A percentile compares a stretch with the other conserved stretches of the same genome.
These are phyloP conservation scores for Trichoplusia ni DNA, from an alignment of 1,140 invertebrate genomes.

Conservation along the genomic window DNA sequence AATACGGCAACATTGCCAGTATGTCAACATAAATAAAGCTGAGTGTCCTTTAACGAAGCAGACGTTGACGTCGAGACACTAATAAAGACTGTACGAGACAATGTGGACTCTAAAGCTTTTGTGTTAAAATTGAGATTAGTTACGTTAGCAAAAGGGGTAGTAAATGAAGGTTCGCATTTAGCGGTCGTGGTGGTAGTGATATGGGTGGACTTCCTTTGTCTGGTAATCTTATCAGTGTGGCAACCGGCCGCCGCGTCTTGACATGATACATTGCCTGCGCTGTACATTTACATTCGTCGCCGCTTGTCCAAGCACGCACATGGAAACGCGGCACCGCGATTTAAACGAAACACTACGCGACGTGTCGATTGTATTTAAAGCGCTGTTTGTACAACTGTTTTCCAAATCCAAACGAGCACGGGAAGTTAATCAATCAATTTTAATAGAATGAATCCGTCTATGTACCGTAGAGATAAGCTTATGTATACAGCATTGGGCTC, in stretches of 20 bases:
- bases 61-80: slow-evolving; percentile 73
- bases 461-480: slow-evolving; percentile 44
- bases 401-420: slow-evolving; percentile 10
- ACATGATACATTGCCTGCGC: slow-evolving; percentile 72
- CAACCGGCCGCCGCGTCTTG: slow-evolving; percentile 65
- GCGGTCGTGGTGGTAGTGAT: slow-evolving; percentile 74
- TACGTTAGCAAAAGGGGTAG: slow-evolving; percentile 44
- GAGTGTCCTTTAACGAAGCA: slow-evolving; percentile 79
- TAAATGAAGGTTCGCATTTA: slow-evolving; percentile 77
- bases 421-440: slow-evolving; percentile 48
- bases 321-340: background rate
- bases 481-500: slow-evolving; percentile 38
- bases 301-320: background rate
- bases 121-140: slow-evolving; percentile 54
- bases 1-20: slow-evolving; percentile 76
- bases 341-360: slow-evolving; percentile 18
- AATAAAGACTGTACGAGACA: slow-evolving; percentile 53
- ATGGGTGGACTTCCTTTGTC: slow-evolving; percentile 80
- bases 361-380: slow-evolving; percentile 4
- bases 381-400: slow-evolving; percentile 19
- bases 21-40: slow-evolving; percentile 79
- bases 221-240: slow-evolving; percentile 77
- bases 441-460: slow-evolving; percentile 36
- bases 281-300: slow-evolving; percentile 61
- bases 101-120: slow-evolving; percentile 54